These are phyloP conservation scores for Crematogaster levior DNA, from an alignment of 2,888 invertebrate species.

Conservation along the genomic window DNA sequence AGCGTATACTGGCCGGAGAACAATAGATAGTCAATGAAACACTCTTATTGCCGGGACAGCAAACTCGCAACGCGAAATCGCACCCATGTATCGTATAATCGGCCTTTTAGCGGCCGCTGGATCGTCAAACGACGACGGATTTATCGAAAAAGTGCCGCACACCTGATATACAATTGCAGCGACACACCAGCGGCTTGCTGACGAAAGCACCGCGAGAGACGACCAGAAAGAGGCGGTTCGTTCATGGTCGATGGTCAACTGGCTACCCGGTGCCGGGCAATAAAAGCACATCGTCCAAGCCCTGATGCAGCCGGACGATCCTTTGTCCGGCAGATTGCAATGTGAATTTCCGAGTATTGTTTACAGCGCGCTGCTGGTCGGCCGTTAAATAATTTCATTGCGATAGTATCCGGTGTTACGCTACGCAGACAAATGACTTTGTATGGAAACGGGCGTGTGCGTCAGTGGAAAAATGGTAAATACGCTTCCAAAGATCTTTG, in stretches of 20 bases:
- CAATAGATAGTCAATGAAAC: conserved; percentile 7
- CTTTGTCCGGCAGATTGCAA: conserved; percentile 67
- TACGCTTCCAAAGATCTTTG: neutral
- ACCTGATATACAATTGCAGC: conserved; percentile 48
- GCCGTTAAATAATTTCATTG: conserved; percentile 66
- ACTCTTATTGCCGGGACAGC: neutral
- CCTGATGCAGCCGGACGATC: conserved; percentile 11
- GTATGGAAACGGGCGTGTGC: neutral
- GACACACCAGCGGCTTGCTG: conserved; percentile 37
- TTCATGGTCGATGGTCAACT: conserved; percentile 54
- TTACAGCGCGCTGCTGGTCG: conserved; percentile 54
- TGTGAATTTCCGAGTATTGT: conserved; percentile 69
- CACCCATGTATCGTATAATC: conserved; percentile 5
- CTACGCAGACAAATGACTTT: neutral
- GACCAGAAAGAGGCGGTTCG: conserved; percentile 57
- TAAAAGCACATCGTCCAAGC: conserved; percentile 60
- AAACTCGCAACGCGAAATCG: neutral
- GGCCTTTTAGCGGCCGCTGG: conserved; percentile 28
- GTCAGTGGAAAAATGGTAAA: neutral
- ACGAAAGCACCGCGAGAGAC: conserved; percentile 40
- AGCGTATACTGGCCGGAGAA: conserved; percentile 12
- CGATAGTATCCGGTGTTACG: conserved; percentile 60
- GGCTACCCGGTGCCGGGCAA: conserved; percentile 52
- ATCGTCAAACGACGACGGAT: conserved; percentile 38
- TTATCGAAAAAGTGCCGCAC: conserved; percentile 44